Base-by-base conservation (phyloP, 2,797 vertebrate genomes). In the Muscicapa striata region DNA sequence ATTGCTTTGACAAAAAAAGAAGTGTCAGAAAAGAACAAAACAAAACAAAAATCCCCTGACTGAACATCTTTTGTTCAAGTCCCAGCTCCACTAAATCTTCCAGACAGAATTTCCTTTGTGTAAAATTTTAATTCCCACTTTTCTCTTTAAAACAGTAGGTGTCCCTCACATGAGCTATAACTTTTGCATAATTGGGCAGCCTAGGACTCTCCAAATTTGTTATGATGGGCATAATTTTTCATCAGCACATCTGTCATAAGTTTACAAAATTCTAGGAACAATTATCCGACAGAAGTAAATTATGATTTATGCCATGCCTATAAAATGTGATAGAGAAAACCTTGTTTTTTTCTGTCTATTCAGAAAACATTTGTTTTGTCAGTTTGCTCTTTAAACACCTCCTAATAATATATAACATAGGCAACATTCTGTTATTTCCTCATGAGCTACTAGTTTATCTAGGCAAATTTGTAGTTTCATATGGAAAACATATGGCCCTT, bases 61-160 rank as follows among this genome's bases (percentile, higher is more conserved):
- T 83, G 94, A 97, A 94, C 85, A 93, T 58, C 83, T 96, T 97
- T 97, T 97, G 75, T 97, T 96, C 18, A 91, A 94, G 76, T 96
- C 93, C 76, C 90, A 96, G 70, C 85, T 87, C 74, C 79, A 95
- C 96, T 98, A 97, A 98, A 97, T 98, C 97, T 98, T 97, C 75
- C 72, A 95, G 97, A 97, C 97, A 98, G 89, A 92, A 82, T 40
- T 96, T 97, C 91, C 95, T 97, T 95, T 95, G 94, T 94, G 94
- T 92, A 93, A 97, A 97, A 98, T 97, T 97, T 97, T 97, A 97
- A 97, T 97, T 97, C 96, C 97, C 96, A 69, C 49, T 91, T 91
- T 96, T 87, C 94, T 82, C 73, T 97, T 98, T 98, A 98, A 97
- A 98, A 92, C 97, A 97, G 95, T 97, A 97, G 96, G 97, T 97